These are phyloP conservation scores for Oostethus manadensis DNA, from an alignment of 2,113 vertebrate genomes.

Conservation along the genomic window DNA sequence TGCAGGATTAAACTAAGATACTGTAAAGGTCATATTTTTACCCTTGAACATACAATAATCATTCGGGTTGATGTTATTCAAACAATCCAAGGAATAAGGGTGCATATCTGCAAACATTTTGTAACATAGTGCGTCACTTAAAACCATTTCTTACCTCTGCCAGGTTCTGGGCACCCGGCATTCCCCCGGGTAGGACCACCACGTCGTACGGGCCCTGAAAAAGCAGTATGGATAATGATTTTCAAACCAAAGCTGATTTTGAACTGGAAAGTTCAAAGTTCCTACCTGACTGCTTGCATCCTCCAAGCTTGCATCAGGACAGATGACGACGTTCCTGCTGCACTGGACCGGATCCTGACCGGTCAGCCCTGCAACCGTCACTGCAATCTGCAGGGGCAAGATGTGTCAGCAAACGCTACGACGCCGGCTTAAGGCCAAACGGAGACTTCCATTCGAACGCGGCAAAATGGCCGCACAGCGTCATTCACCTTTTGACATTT, in stretches of 20 bases:
- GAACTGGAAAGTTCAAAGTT: background rate
- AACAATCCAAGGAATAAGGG: too few species aligned
- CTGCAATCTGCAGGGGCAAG: conserved; percentile 77
- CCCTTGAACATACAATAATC: too few species aligned
- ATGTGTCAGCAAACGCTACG: background rate
- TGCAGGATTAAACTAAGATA: too few species aligned
- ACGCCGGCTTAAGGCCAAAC: background rate
- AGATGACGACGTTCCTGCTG: conserved; percentile 90
- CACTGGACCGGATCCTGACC: conserved; percentile 91
- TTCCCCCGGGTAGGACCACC: conserved; percentile 89
- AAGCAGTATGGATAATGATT: conserved; percentile 17
- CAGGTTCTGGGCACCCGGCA: conserved; percentile 89
- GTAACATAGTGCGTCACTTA: too few species aligned
- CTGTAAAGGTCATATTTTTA: too few species aligned
- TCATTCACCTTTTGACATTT: conserved; percentile 59
- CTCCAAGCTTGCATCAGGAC: conserved; percentile 89
- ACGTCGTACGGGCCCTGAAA: conserved; percentile 90
- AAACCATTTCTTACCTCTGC: conserved; percentile 86
- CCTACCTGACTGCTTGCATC: conserved; percentile 87
- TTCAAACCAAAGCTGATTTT: background rate
- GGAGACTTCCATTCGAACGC: conserved; percentile 37
- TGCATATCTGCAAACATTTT: too few species aligned
- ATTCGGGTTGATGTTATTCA: too few species aligned
- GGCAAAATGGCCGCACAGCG: conserved; percentile 12
- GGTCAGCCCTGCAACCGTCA: conserved; percentile 85